Evolutionary conservation across 2,888 invertebrate genomes (phyloP), one percentile per base, ranked within the genome.

Genomic region (Yponomeuta evonymella): DNA sequence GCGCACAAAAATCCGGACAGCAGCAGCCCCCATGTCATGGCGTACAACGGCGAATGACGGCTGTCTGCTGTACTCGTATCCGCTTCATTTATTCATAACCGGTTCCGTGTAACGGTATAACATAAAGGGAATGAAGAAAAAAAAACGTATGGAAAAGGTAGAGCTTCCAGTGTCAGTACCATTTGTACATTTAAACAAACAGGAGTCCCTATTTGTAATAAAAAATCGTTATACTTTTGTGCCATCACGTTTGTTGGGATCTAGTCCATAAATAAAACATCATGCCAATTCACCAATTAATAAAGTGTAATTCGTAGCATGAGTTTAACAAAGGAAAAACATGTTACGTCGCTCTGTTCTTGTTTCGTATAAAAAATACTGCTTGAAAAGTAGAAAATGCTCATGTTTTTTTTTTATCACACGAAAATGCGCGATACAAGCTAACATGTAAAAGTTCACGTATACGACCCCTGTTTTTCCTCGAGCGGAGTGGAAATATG

Each of bases 401-500:
- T 43, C 5, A 6, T 15, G 51, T 58, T 58, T 58, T 58, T 58
- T 58, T 58, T 2, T 58, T 6, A 15, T 23, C 51, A 58, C 51
- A 80, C 82, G 83, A 68, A 68, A 68, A 68, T 51, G 43, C 43
- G 29, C 68, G 79, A 80, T 83, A 86, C 81, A 81, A 85, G 82
- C 84, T 86, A 88, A 48, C 65, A 89, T 80, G 85, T 86, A 86
- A 89, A 88, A 89, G 88, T 90, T 89, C 85, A 89, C 86, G 87
- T 87, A 84, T 80, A 83, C 87, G 81, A 84, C 86, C 88, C 87
- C 85, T 81, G 83, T 86, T 88, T 88, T 82, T 81, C 84, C 30
- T 23, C 81, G 87, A 86, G 83, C 78, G 83, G 82, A 76, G 80
- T 75, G 80, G 83, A 82, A 80, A 82, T 84, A 89, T 79, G 82